Evolutionary conservation across 1,140 invertebrate species (phyloP), one percentile per base, ranked within the genome.

Genomic region (Littorina saxatilis): DNA sequence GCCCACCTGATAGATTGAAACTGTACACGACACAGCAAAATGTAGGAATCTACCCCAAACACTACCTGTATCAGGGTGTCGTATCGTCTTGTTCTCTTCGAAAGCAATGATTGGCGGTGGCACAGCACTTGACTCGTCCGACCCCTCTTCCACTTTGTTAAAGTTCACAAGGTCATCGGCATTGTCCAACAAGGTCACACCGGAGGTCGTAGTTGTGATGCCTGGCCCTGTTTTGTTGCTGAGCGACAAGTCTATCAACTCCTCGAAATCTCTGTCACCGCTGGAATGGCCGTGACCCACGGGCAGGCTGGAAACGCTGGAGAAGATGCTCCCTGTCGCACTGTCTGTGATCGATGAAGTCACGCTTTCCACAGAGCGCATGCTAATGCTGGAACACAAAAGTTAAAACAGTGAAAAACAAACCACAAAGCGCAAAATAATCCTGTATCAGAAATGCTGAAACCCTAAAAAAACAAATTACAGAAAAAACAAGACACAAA

Each of bases 61-160:
- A 47, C n/a, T 86, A 90, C 88, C 89, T 87, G 87, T 52, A 79
- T 88, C 89, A 79, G 89, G 89, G 84, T 86, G 80, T n/a, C 55
- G 55, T 35, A 63, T 78, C 73, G 82, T 80, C 80, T 84, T 85
- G 86, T 88, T 83, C 83, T 90, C 89, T 82, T 90, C 88, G 80
- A 90, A 90, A 72, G 89, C 87, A 81, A 89, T 87, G 35, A 90
- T 83, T 52, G 89, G 87, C 61, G 85, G 86, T 70, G 82, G 82
- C 68, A 82, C 63, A 66, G 80, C 72, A 17, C 82, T 74, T 13
- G 55, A 82, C n/a, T 78, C 83, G 52, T 78, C 85, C 27, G 82
- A 29, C 70, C 79, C 79, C 61, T 81, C 83, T 61, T 85, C 83
- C 50, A 86, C 82, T 63, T 84, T 87, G 84, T 88, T 89, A 74